phyloP scores from a whole-genome alignment of 2,888 invertebrate genomes.

The Apodemia mormo region DNA sequence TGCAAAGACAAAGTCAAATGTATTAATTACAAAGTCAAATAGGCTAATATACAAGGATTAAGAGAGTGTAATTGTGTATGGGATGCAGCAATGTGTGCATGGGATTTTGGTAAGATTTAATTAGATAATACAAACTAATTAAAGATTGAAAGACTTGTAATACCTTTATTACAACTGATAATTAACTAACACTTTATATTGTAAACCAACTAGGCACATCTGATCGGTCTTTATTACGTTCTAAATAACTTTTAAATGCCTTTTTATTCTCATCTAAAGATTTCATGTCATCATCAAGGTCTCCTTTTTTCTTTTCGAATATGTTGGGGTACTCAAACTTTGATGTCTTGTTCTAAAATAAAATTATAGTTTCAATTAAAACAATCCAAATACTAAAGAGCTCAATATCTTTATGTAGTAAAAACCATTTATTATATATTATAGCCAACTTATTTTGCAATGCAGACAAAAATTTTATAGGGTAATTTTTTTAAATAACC shows the following conservation, averaged over 20 bases:
- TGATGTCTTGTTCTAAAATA: constrained; percentile 84
- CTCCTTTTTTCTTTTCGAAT: constrained; percentile 78
- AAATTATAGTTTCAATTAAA: constrained; percentile 17
- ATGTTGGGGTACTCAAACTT: constrained; percentile 90
- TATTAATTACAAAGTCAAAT: too few relatives aligned
- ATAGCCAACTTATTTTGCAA: too few relatives aligned
- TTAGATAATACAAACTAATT: neutral
- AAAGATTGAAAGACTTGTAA: neutral
- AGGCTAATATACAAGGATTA: too few relatives aligned
- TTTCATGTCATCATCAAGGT: constrained; percentile 83
- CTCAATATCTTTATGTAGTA: neutral
- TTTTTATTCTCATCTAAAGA: constrained; percentile 84
- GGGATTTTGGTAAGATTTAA: neutral
- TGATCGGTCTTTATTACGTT: constrained; percentile 85
- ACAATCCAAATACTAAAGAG: neutral
- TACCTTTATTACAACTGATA: constrained; percentile 4
- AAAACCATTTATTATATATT: too few relatives aligned
- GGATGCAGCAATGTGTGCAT: too few relatives aligned
- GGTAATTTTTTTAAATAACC: too few relatives aligned
- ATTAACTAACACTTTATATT: constrained; percentile 64
- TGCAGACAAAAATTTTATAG: too few relatives aligned
- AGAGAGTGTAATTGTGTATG: too few relatives aligned
- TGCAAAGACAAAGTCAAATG: too few relatives aligned
- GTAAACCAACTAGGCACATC: constrained; percentile 91
- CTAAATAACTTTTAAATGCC: constrained; percentile 80